These are phyloP conservation scores for Leptinotarsa rubiginosa DNA, from an alignment of 2,888 invertebrate species.

Conservation along the genomic window DNA sequence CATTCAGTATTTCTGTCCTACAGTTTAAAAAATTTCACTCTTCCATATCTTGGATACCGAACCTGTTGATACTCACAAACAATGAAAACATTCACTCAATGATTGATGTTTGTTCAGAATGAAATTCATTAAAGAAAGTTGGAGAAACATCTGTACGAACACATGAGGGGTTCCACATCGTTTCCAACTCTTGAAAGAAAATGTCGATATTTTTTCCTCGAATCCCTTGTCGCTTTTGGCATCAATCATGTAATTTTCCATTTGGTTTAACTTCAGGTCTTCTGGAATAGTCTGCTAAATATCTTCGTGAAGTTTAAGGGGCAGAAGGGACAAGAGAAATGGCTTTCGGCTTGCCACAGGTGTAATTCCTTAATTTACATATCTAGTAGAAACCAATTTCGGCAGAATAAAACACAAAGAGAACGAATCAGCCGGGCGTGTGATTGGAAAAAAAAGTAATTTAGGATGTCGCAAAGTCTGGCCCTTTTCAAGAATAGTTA, in stretches of 20 bases:
- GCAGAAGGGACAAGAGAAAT: constrained; percentile 3
- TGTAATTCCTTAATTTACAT: constrained; percentile 24
- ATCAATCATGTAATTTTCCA: constrained; percentile 16
- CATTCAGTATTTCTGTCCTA: too few relatives aligned
- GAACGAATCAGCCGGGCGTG: constrained; percentile 18
- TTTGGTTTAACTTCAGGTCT: constrained; percentile 4
- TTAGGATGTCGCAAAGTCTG: not conserved
- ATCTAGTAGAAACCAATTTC: constrained; percentile 24
- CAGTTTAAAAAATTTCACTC: too few relatives aligned
- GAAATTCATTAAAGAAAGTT: too few relatives aligned
- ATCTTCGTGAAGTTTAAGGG: constrained; percentile 4
- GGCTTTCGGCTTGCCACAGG: constrained; percentile 11
- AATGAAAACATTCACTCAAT: too few relatives aligned
- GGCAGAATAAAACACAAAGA: not conserved
- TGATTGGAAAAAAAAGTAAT: constrained; percentile 27
- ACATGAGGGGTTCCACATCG: too few relatives aligned
- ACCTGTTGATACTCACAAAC: too few relatives aligned
- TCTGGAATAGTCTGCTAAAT: constrained; percentile 7
- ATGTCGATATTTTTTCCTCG: not conserved
- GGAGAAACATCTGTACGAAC: too few relatives aligned
- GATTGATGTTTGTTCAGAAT: too few relatives aligned
- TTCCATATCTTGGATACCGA: too few relatives aligned
- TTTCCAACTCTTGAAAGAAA: not conserved
- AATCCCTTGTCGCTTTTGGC: not conserved
- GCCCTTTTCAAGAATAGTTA: not conserved